Percentiles rank a stretch among this genome's conserved stretches.
Evolutionary conservation across 2,888 invertebrate species (phyloP).

Genomic region (Cosmorhoe ocellata): DNA sequence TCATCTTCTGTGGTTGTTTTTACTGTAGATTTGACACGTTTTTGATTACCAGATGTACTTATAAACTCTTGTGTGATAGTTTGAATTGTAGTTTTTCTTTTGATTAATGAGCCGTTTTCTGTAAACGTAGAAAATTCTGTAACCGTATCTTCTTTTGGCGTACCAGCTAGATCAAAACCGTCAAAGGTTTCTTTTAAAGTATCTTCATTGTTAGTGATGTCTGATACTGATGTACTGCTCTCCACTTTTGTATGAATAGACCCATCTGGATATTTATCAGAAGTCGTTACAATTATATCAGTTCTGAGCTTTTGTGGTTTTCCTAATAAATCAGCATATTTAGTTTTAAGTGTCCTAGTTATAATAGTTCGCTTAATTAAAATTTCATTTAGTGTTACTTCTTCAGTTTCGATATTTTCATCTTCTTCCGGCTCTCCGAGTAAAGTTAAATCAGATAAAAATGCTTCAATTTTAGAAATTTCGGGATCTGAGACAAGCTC

Average conservation of each 20-base stretch:
- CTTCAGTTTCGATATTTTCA: slow-evolving; percentile 29
- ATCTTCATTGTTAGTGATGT: slow-evolving; percentile 28
- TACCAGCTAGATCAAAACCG: slow-evolving; percentile 48
- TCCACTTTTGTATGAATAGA: slow-evolving; percentile 38
- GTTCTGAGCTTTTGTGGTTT: slow-evolving; percentile 40
- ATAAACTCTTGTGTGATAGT: slow-evolving; percentile 53
- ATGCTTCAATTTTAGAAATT: slow-evolving; percentile 16
- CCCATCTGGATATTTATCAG: slow-evolving; percentile 45
- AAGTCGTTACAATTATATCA: slow-evolving; percentile 36
- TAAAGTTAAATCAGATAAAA: slow-evolving; percentile 20
- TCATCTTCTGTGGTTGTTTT: slow-evolving; percentile 65
- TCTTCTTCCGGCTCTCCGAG: slow-evolving; percentile 28
- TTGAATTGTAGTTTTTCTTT: slow-evolving; percentile 57
- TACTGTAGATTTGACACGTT: slow-evolving; percentile 60
- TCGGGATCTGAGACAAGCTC: slow-evolving; percentile 2
- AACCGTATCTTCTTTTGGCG: slow-evolving; percentile 49
- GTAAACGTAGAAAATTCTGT: slow-evolving; percentile 45
- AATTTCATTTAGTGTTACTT: slow-evolving; percentile 29
- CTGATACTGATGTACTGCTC: slow-evolving; percentile 40
- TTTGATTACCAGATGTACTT: slow-evolving; percentile 44
- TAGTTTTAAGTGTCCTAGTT: slow-evolving; percentile 33
- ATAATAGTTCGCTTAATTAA: slow-evolving; percentile 24
- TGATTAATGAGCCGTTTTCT: slow-evolving; percentile 53
- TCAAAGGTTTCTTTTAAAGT: slow-evolving; percentile 40
- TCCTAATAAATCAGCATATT: slow-evolving; percentile 36